Evolutionary conservation across 2,797 vertebrate genomes (phyloP).

Genomic region (Brotogeris chrysoptera): DNA sequence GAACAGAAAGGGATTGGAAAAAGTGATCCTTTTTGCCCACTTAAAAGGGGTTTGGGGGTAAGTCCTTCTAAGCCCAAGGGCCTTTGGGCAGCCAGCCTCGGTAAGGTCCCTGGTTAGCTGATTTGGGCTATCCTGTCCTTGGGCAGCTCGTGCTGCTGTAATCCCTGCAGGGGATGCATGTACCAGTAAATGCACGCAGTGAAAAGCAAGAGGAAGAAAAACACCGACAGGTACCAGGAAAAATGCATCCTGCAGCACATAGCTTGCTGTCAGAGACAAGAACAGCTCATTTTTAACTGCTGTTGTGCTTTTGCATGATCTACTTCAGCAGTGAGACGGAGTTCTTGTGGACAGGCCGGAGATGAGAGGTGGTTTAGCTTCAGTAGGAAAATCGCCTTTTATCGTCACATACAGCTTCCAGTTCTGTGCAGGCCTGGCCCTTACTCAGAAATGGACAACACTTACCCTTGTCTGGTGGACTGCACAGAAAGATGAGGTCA

Average conservation of each 20-base stretch:
- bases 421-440: background rate
- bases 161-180: background rate
- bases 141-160: background rate
- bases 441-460: background rate
- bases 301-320: background rate
- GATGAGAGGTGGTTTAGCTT: background rate
- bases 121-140: background rate
- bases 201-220: background rate
- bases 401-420: background rate
- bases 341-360: background rate
- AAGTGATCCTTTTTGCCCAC: background rate
- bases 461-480: background rate
- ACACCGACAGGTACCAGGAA: accelerated
- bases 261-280: background rate
- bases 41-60: background rate
- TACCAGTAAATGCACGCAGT: background rate
- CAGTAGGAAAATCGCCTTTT: background rate
- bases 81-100: background rate
- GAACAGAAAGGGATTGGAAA: background rate
- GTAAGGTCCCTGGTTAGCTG: background rate
- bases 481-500: background rate
- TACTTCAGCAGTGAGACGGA: background rate
- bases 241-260: background rate
- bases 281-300: background rate
- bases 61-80: background rate